Conservation (phyloP, 2,888 invertebrate species). For the Coenonympha glycerion region DNA sequence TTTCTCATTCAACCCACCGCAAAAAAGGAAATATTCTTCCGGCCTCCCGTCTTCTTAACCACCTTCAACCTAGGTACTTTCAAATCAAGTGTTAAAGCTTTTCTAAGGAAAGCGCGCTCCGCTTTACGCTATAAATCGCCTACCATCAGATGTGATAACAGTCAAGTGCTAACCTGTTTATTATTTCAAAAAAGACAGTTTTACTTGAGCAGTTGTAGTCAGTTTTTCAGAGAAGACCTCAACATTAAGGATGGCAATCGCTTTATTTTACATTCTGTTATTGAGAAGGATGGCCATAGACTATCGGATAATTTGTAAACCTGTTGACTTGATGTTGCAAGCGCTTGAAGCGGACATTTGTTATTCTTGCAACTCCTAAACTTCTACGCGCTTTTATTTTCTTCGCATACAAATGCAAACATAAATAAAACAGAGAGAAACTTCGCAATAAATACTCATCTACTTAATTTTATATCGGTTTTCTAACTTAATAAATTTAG, state of each 20-base stretch:
- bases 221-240: conserved; percentile 31
- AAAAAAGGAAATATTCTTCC: too few species aligned
- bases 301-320: conserved; percentile 42
- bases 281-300: conserved; percentile 32
- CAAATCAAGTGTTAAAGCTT: too few species aligned
- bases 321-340: conserved; percentile 41
- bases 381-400: conserved; percentile 22
- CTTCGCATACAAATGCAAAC: conserved; percentile 17
- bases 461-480: neutral
- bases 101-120: too few species aligned
- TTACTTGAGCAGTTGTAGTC: neutral
- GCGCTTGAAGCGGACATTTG: conserved; percentile 37
- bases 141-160: too few species aligned
- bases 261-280: conserved; percentile 43
- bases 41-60: too few species aligned
- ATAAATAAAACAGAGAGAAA: conserved; percentile 14
- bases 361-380: conserved; percentile 33
- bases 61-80: too few species aligned
- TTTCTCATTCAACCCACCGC: too few species aligned
- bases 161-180: too few species aligned
- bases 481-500: too few species aligned
- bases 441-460: conserved; percentile 14
- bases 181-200: neutral
- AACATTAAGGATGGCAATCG: conserved; percentile 24
- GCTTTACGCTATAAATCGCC: too few species aligned